Evolutionary conservation across 2,797 vertebrate genomes (phyloP), one percentile per base, ranked within the genome.

Genomic region (Muscicapa striata): DNA sequence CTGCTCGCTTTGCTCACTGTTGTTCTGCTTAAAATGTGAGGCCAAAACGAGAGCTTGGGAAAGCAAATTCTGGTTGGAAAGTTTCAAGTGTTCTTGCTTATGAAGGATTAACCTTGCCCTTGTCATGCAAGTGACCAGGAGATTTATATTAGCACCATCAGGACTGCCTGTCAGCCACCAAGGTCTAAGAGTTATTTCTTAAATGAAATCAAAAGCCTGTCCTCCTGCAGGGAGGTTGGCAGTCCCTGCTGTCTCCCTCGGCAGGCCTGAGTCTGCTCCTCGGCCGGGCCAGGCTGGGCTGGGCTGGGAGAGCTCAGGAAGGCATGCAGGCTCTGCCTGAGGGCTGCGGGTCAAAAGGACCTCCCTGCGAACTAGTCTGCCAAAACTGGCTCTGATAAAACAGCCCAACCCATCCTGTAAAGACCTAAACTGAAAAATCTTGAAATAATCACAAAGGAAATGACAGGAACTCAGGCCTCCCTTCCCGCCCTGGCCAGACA

Each of bases 351-450:
- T 22, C 29, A 57, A 72, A 78, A 64, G 32, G 18, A 76, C 59
- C 36, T 87, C 63, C 9, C 75, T 26, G 81, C 45, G 84, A 94
- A 75, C 57, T 2, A 21, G 7, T 55, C 81, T 63, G 78, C 78
- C 51, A 70, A 93, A 93, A 75, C 81, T 89, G 75, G 17, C 69
- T 86, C 91, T 40, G 87, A 88, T 69, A 86, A 90, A 89, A 62
- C 27, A 57, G 87, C 94, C 92, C 95, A 94, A 17, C 93, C 93
- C 92, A 93, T 95, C 94, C 91, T 95, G 94, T 86, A 80, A 68
- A 79, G 92, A 46, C 63, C 70, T 94, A 5, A 52, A 51, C 76
- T 88, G 69, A 87, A 90, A 95, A 94, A 78, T 88, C 76, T 90
- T 94, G 89, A 92, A 96, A 82, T 68, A 90, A 93, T 78, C 87